These are phyloP conservation scores for Gavia stellata DNA, from an alignment of 2,113 vertebrate species.

Conservation along the genomic window DNA sequence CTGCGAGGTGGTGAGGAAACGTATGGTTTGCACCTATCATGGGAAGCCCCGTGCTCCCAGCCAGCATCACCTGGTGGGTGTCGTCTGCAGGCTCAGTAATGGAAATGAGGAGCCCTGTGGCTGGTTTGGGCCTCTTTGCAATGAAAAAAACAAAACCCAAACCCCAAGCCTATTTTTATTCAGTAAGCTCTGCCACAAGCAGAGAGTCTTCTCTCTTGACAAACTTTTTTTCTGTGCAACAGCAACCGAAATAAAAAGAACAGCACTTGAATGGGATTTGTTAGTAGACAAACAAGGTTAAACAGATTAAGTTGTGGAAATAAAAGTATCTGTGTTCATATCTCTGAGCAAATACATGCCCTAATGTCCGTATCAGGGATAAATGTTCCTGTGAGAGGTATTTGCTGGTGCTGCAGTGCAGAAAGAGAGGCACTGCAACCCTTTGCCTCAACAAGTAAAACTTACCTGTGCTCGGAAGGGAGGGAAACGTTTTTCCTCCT, in stretches of 20 bases:
- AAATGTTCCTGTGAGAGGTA: neutral
- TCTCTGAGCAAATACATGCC: neutral
- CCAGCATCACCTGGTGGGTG: neutral
- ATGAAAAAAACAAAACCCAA: neutral
- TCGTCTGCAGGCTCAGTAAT: neutral
- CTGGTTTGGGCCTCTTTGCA: neutral
- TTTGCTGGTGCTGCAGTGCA: neutral
- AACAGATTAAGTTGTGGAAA: conserved; percentile 1
- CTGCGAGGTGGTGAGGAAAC: neutral
- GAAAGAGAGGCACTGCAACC: neutral
- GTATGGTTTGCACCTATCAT: neutral
- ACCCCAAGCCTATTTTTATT: neutral
- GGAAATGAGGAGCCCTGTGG: neutral
- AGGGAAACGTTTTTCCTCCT: neutral
- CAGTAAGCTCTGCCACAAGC: neutral
- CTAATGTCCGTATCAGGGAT: neutral
- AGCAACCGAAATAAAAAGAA: neutral
- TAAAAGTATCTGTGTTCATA: neutral
- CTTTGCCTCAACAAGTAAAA: neutral
- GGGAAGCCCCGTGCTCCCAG: neutral
- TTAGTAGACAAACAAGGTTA: conserved; percentile 10
- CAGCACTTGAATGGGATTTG: neutral
- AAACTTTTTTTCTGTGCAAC: neutral
- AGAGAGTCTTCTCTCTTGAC: neutral
- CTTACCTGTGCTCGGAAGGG: neutral